Evolutionary conservation across 2,888 invertebrate genomes (phyloP), one percentile per base, ranked within the genome.

Genomic region (Escarpia spicata): DNA sequence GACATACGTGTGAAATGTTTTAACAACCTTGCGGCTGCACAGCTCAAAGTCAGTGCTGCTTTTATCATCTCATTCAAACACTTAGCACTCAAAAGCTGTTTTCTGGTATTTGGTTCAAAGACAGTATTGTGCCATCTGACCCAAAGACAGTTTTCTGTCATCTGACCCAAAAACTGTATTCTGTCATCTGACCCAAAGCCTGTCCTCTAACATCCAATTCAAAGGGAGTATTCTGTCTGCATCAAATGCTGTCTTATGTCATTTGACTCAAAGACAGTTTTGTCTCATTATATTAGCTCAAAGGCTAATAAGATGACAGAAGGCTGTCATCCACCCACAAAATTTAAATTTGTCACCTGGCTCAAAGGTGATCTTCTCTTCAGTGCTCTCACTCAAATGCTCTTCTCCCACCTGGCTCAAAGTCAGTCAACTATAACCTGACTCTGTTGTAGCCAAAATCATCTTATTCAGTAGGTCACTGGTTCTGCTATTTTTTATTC

Each of bases 21-120:
- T 95, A 99, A 99, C 96, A 99, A 99, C 96, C 97, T 99, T 97
- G 98, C 99, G 26, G 98, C 98, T 94, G 98, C 98, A 26, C 99
- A 99, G 97, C 97, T 99, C 94, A 98, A 98, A 97, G 98, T 96
- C 93, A 93, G 43, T 26, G 31, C 45, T 12, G 43, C 15, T 43
- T 90, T 8, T 92, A 26, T 75, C 75, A 75, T 75, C 75, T 75
- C 26, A 26, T 26, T 75, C 19, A 75, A 75, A 37, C 37, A 37
- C 37, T 37, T 37, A 37, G 37, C 26, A 26, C 75, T 75, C 19
- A 75, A 75, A 75, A 26, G 26, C 26, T n/a, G n/a, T 75, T 6
- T 75, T 75, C 75, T 75, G 75, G 15, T 26, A 26, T 26, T 26
- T 75, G 26, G 19, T 2, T 26, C 26, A 75, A 75, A 75, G 75